These are phyloP conservation scores for Neria commutata DNA, from an alignment of 2,888 invertebrate species.

Conservation along the genomic window DNA sequence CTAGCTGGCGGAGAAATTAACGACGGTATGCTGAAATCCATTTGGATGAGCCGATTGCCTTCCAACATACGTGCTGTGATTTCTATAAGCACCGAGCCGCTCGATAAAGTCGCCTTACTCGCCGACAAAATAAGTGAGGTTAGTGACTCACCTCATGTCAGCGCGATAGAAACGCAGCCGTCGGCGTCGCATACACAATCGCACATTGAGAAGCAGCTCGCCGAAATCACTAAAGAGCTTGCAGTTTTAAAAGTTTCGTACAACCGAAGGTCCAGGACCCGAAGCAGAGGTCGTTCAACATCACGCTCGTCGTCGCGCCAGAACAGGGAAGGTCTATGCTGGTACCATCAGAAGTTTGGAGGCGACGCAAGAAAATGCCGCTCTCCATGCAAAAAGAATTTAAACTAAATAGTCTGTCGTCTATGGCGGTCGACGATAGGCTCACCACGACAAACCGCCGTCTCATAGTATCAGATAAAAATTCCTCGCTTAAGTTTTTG, in stretches of 20 bases:
- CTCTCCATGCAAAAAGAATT: conserved; percentile 14
- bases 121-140: conserved; percentile 30
- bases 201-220: conserved; percentile 1
- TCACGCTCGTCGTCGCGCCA: not conserved
- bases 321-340: conserved; percentile 13
- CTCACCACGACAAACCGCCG: no score
- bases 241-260: not conserved
- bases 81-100: conserved; percentile 28
- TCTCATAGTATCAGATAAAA: not conserved
- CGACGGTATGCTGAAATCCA: no score
- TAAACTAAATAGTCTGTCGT: conserved; percentile 17
- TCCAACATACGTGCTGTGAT: conserved; percentile 30
- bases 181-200: not conserved
- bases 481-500: conserved; percentile 20
- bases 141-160: conserved; percentile 14
- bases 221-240: not conserved
- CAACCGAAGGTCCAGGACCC: not conserved
- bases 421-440: conserved; percentile 17
- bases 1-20: conserved; percentile 32
- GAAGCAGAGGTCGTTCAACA: not conserved
- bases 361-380: conserved; percentile 22
- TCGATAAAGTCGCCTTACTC: conserved; percentile 23
- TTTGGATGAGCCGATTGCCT: conserved; percentile 36
- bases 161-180: no score
- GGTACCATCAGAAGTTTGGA: conserved; percentile 27